Evolutionary conservation across 2,888 invertebrate genomes (phyloP).

Genomic region (Ectemnius cavifrons): DNA sequence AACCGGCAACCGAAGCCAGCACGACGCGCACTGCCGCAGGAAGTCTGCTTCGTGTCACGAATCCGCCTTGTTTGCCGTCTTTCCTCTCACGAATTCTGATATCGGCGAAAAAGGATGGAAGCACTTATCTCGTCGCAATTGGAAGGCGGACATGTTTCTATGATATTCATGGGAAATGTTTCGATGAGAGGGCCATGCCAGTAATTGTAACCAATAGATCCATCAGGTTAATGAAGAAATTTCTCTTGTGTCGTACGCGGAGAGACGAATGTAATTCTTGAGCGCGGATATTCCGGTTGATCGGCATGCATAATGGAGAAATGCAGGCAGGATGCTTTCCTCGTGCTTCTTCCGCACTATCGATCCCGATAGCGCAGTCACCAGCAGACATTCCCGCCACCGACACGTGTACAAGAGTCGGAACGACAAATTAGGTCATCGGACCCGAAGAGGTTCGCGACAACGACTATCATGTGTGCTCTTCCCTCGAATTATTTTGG

Average conservation of each 20-base stretch:
- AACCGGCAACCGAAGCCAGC: constrained; percentile 39
- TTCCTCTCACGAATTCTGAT: not conserved
- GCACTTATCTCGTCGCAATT: too few species aligned
- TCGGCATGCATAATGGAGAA: constrained; percentile 31
- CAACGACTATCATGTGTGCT: not conserved
- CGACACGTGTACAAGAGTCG: too few species aligned
- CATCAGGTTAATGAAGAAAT: too few species aligned
- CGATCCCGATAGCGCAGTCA: constrained; percentile 37
- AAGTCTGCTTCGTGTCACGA: constrained; percentile 67
- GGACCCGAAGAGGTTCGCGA: constrained; percentile 29
- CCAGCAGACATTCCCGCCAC: constrained; percentile 7
- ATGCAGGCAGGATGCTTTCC: constrained; percentile 19
- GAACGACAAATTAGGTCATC: constrained; percentile 54
- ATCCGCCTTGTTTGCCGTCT: constrained; percentile 25
- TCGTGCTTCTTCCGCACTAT: constrained; percentile 41
- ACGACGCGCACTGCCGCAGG: constrained; percentile 48
- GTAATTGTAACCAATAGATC: too few species aligned
- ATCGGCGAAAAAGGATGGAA: too few species aligned
- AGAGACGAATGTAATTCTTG: not conserved
- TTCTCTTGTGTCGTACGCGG: too few species aligned
- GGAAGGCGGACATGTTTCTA: too few species aligned
- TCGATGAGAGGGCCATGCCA: too few species aligned
- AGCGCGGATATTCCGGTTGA: constrained; percentile 35
- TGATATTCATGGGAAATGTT: too few species aligned
- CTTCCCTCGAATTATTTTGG: not conserved